Conservation (phyloP, 2,797 vertebrate genomes). For the Margarornis squamiger region DNA sequence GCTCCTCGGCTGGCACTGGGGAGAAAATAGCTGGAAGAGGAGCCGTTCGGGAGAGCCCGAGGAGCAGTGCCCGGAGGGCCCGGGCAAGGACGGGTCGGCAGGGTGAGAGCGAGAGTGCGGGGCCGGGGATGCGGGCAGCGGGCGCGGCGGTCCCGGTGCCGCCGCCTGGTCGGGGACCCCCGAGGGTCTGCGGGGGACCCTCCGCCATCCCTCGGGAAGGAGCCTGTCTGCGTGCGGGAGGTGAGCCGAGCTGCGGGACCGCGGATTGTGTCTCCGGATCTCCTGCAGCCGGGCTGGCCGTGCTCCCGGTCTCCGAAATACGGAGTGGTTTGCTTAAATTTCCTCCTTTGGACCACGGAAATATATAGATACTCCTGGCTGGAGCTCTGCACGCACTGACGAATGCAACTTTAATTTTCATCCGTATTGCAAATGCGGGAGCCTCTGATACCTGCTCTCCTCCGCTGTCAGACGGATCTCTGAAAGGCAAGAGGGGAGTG, state of each 20-base stretch:
- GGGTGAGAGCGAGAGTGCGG: not conserved
- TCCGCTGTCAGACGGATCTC: not conserved
- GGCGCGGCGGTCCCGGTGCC: not conserved
- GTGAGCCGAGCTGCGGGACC: not conserved
- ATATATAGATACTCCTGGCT: not conserved
- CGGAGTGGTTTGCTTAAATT: not conserved
- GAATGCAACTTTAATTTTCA: not conserved
- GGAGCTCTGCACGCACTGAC: not conserved
- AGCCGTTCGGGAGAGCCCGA: not conserved
- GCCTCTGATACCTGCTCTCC: not conserved
- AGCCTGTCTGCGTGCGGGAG: not conserved
- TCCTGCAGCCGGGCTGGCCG: not conserved
- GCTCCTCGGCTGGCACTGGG: not conserved
- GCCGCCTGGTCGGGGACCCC: not conserved
- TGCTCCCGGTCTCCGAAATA: not conserved
- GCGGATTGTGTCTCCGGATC: not conserved
- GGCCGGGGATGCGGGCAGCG: not conserved
- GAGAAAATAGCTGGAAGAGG: too few relatives aligned
- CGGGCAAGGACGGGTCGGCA: not conserved
- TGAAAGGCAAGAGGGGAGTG: not conserved
- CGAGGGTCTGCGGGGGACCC: not conserved
- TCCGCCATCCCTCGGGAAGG: not conserved
- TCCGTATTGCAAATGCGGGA: not conserved
- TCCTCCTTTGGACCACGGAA: not conserved
- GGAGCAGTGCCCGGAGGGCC: not conserved